Base-by-base conservation (phyloP, 2,888 invertebrate species). In the Sarcophaga subvicina region DNA sequence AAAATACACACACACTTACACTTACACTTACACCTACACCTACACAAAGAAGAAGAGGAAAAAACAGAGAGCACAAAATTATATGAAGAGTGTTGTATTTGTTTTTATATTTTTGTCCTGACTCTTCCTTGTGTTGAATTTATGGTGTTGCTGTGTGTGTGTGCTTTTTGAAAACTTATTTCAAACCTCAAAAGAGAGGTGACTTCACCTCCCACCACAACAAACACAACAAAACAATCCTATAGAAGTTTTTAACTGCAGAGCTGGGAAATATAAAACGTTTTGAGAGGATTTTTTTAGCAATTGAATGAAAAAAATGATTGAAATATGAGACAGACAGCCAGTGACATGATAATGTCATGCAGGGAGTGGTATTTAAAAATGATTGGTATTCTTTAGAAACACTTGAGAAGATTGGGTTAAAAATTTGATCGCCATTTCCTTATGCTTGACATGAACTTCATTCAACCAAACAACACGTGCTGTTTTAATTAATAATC, bases 131-230 rank as follows among this genome's bases (percentile, higher is more conserved):
- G 37, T 37, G 62, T 37, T 72, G 45, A 37, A 37, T 37, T 37
- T 37, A 37, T 37, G 4, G 45, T 70, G 54, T 47, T 80, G 37
- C 14, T 59, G 25, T 8, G 60, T 60, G 4, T 49, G 6, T 70
- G 62, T 67, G n/a, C n/a, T 66, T 77, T 20, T 71, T 71, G 47
- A 6, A 37, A 37, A 37, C 27, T 60, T 66, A 77, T 66, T 72
- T 70, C 6, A 76, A 81, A 77, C 47, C 82, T 77, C 66, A 71
- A 83, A 63, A 82, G 60, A 59, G 60, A 71, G 66, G 49, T 72
- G 76, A 17, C 67, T 60, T n/a, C 2, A 14, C 11, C 60, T 59
- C 49, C 8, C 37, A 14, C 47, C n/a, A 66, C 45, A 73, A 17
- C 4, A 25, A 2, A 59, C 25, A 64, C 37, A 47, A 20, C 20